Evolutionary conservation across 92 coral and sea anemone species (phyloP), one percentile per base, ranked within the genome.

Genomic region (Meandrina meandrites): DNA sequence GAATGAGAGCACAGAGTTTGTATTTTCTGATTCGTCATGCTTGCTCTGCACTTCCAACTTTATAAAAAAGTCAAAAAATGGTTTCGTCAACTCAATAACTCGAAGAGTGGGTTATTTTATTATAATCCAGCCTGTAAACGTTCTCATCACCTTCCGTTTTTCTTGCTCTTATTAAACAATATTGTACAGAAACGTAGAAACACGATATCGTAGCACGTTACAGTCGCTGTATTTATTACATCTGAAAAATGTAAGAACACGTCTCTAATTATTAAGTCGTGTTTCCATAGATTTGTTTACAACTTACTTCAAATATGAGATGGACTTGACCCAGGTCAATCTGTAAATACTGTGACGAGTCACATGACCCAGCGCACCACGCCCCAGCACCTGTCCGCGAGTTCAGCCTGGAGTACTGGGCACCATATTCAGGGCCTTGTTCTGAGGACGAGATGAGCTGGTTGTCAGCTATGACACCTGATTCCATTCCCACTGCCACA

Each of bases 301-400:
- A 40, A 71, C 30, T 58, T 62, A 80, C 83, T 19, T 80, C 83
- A 58, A 51, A 69, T 21, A 80, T 9, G 54, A 80, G 72, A 13
- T 36, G 15, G 53, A 60, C 83, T 21, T 22, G 48, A n/a, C 83
- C 73, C 22, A 91, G 35, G 76, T 91, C 94, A 31, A 91, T 76
- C 36, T 91, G 94, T 12, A 91, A 54, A 42, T 84, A 91, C 32
- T 75, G 84, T 14, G 86, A 72, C 10, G 82, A 62, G 76, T 91
- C 87, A 76, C 89, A 83, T 10, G 84, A 73, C 57, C 74, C 87
- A 50, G 92, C 91, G 80, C 94, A 91, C 94, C 94, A 91, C n/a
- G 89, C 94, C 34, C 53, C 74, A 11, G 87, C 91, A 18, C 54
- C 66, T 24, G 32, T 35, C 72, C 53, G 54, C 37, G 74, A 60